Base-by-base conservation (phyloP, 2,888 invertebrate species). In the Himalopsyche anomala region DNA sequence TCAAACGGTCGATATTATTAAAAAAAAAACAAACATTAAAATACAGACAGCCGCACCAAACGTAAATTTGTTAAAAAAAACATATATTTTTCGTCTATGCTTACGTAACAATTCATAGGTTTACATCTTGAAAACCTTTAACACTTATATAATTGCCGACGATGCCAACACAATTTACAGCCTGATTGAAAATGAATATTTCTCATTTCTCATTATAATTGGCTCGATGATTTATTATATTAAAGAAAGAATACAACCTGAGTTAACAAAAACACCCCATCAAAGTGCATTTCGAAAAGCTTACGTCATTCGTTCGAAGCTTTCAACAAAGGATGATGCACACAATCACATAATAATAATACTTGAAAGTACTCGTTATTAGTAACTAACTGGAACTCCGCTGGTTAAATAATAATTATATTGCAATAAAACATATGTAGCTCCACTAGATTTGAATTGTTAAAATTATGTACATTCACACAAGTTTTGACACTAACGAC, bases 241-340 rank as follows among this genome's bases (percentile, higher is more conserved):
- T 12, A 19, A 62, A 62, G 5, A 62, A 6, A 62, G n/a, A 62
- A 9, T 19, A 62, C 6, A 62, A 62, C 19, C 9, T 19, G 11
- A 19, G 8, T 15, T n/a, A 62, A 62, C 62, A 62, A 62, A 62
- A 62, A 51, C 62, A 62, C 28, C 62, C 62, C 62, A 62, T 62
- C 62, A 19, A 62, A n/a, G 28, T 19, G 62, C 62, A 19, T 62
- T 62, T 62, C 28, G 19, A 62, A 62, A 9, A 8, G 62, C 62
- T 62, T n/a, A 19, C 62, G 62, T 62, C 62, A 62, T 62, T 62
- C 28, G 8, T 62, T 62, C 62, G 62, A 62, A 62, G 62, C 62
- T 62, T 62, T 62, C 62, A 62, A 62, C 56, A 56, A 56, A 12
- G 11, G 11, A 11, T 5, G 62, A 62, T 19, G 62, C 11, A 62